These are phyloP conservation scores for Carcharodon carcharias DNA, from an alignment of 2,797 vertebrate genomes.

Conservation along the genomic window DNA sequence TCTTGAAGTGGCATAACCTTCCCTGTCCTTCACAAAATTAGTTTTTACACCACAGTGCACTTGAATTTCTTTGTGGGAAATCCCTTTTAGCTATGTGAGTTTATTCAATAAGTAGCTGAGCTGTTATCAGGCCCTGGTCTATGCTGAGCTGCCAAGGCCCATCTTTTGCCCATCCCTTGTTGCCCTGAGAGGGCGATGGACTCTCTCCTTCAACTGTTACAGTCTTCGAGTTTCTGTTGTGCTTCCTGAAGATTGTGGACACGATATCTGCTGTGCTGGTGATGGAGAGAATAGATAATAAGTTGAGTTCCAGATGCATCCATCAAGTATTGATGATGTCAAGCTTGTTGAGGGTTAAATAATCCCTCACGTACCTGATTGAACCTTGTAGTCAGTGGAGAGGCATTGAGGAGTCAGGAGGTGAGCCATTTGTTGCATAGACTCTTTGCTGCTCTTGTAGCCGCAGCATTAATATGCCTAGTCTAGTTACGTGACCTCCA, in stretches of 20 bases:
- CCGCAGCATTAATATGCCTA: background rate
- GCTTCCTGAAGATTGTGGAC: background rate
- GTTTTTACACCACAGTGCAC: background rate
- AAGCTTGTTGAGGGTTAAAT: background rate
- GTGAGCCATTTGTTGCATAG: background rate
- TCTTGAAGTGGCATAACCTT: background rate
- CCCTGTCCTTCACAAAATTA: background rate
- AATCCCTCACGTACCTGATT: background rate
- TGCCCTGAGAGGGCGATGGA: background rate
- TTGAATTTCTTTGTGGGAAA: background rate
- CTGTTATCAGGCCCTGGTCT: background rate
- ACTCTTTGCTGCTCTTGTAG: background rate
- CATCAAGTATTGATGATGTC: background rate
- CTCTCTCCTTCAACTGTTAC: background rate
- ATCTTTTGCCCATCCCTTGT: background rate
- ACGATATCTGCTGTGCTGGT: background rate
- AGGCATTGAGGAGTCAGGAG: background rate
- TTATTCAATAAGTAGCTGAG: background rate
- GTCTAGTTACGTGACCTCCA: background rate
- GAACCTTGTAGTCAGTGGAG: background rate
- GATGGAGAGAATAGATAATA: background rate
- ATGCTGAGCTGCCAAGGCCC: background rate
- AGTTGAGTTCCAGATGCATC: background rate
- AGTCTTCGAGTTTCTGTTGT: background rate
- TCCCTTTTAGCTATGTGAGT: background rate